A percentile compares a stretch with the other conserved stretches of the same genome.
phyloP scores from a whole-genome alignment of 2,888 invertebrate genomes.

The Griposia aprilina region DNA sequence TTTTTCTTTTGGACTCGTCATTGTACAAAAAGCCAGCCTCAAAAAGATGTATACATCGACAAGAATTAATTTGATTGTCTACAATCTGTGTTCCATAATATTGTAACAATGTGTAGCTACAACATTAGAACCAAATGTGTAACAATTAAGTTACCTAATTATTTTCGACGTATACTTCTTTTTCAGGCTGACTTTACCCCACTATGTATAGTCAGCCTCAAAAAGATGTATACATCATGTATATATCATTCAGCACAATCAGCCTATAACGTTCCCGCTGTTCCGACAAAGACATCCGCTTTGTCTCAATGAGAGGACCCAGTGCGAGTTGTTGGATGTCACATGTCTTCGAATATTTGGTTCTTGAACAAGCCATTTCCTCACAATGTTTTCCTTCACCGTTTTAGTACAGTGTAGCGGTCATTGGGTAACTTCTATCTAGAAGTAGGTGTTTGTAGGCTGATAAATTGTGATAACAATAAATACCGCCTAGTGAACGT shows the following conservation, averaged over 20 bases:
- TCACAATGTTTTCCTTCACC: not conserved
- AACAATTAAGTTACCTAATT: not conserved
- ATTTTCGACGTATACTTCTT: not conserved
- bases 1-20: not conserved
- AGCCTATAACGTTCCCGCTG: not conserved
- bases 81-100: not conserved
- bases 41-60: not conserved
- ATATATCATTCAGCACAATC: too few relatives aligned
- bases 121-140: not conserved
- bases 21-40: too few relatives aligned
- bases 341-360: too few relatives aligned
- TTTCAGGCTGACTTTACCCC: too few relatives aligned
- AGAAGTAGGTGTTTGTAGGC: too few relatives aligned
- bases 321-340: not conserved
- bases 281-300: too few relatives aligned
- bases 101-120: not conserved
- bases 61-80: not conserved
- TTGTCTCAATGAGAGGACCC: too few relatives aligned
- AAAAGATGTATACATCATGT: too few relatives aligned
- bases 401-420: not conserved
- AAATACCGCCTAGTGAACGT: accelerated
- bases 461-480: not conserved
- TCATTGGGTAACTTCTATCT: not conserved
- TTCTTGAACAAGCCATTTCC: too few relatives aligned
- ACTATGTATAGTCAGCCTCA: too few relatives aligned